These are phyloP conservation scores for Ellobius talpinus DNA, from an alignment of 2,113 vertebrate species.

Conservation along the genomic window DNA sequence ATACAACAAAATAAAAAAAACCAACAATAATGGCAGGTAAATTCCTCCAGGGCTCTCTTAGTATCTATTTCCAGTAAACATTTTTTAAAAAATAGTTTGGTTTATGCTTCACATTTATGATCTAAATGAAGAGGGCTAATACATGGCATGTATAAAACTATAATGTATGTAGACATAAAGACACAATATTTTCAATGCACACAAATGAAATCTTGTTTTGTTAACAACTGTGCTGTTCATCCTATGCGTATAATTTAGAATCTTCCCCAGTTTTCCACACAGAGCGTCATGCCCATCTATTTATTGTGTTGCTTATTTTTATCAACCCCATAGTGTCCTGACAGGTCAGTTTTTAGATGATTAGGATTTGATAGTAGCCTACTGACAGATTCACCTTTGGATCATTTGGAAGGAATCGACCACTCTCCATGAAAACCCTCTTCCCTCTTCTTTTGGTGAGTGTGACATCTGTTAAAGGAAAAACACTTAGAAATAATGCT, in stretches of 20 bases:
- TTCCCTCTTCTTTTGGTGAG: background rate
- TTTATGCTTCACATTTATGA: conserved; percentile 1
- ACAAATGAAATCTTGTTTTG: background rate
- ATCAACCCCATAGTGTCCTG: background rate
- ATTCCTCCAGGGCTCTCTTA: background rate
- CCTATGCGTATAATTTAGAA: background rate
- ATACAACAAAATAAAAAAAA: background rate
- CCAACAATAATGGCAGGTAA: background rate
- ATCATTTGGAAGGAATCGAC: conserved; percentile 23
- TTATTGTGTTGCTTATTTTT: background rate
- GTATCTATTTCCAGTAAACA: background rate
- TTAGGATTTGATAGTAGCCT: conserved; percentile 41
- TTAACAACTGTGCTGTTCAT: background rate
- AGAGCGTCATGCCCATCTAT: background rate
- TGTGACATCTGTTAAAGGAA: background rate
- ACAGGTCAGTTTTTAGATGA: background rate
- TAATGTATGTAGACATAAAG: background rate
- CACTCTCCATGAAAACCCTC: background rate
- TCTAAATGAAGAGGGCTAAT: background rate
- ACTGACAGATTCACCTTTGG: background rate
- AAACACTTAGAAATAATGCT: background rate
- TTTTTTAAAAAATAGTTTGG: background rate
- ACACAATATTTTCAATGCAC: background rate
- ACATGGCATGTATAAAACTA: background rate
- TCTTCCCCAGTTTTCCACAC: background rate